Conservation (phyloP, 1,140 invertebrate genomes). For the Drosophila sechellia region DNA sequence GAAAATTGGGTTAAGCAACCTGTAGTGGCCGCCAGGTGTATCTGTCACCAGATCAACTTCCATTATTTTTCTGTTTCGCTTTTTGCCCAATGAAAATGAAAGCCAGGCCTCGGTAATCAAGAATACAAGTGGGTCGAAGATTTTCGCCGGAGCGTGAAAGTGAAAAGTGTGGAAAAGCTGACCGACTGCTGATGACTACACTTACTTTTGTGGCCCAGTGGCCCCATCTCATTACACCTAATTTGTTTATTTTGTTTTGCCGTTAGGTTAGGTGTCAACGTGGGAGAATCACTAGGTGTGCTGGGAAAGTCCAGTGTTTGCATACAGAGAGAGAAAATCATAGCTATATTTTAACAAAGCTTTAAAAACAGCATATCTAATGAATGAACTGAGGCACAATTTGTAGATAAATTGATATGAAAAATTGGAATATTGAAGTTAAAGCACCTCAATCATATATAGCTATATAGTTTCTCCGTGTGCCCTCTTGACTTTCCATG, state of each 20-base stretch:
- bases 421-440: too few species aligned
- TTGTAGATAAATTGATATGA: too few species aligned
- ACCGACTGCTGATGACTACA: conserved; percentile 38
- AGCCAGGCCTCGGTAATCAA: conserved; percentile 71
- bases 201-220: conserved; percentile 18
- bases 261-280: conserved; percentile 50
- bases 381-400: too few species aligned
- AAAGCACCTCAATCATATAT: neutral
- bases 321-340: neutral
- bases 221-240: conserved; percentile 58
- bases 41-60: conserved; percentile 46
- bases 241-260: conserved; percentile 69
- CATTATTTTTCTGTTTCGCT: conserved; percentile 51
- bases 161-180: conserved; percentile 61
- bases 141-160: conserved; percentile 69
- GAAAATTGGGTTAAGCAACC: conserved; percentile 78
- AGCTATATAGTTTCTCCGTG: conserved; percentile 8
- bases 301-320: conserved; percentile 51
- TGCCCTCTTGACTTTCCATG: conserved; percentile 34
- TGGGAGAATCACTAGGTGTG: conserved; percentile 44
- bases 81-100: conserved; percentile 77
- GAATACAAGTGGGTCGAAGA: conserved; percentile 70
- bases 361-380: too few species aligned
- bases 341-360: neutral
- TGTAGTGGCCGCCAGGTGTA: conserved; percentile 39